Base-by-base conservation (phyloP, 1,140 invertebrate species). In the Papilio dardanus region DNA sequence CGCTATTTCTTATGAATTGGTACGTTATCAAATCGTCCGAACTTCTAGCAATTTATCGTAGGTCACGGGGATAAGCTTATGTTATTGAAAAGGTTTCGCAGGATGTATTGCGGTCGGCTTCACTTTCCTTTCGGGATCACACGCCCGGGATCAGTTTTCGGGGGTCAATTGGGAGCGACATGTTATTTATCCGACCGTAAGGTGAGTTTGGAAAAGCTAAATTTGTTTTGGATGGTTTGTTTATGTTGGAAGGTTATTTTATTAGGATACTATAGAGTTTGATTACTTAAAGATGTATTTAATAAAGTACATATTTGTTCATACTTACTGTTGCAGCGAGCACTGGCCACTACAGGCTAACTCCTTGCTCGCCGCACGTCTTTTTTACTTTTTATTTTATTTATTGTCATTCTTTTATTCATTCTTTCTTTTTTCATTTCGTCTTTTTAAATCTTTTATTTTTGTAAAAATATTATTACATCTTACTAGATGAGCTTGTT, bases 41-140 rank as follows among this genome's bases (percentile, higher is more conserved):
- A 79, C 65, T 82, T 81, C 37, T 67, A 75, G 68, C 83, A 86
- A 87, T 89, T 89, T 89, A 89, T 89, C 78, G 81, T 79, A 71
- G 83, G 82, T 79, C 80, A 81, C 75, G 67, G 73, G 76, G 79
- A 77, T 65, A 79, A 80, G 77, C 83, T 83, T 86, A 83, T 81
- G 86, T 86, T 89, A 90, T 91, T 90, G 89, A 87, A 88, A 88
- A 89, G 85, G 89, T 83, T 85, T 77, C 75, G 76, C 75, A 79
- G 66, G 79, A 88, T 82, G 83, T 89, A 86, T 87, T 83, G 82
- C 83, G 80, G 83, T 83, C 75, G 73, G 58, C 31, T 77, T 37
- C 77, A 73, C 71, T 76, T 74, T 33, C 76, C 66, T 69, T n/a
- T 35, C 75, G 75, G 81, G 74, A 86, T 85, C 74, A 81, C 77